Evolutionary conservation across 2,797 vertebrate species (phyloP), one percentile per base, ranked within the genome.

Genomic region (Argya squamiceps): DNA sequence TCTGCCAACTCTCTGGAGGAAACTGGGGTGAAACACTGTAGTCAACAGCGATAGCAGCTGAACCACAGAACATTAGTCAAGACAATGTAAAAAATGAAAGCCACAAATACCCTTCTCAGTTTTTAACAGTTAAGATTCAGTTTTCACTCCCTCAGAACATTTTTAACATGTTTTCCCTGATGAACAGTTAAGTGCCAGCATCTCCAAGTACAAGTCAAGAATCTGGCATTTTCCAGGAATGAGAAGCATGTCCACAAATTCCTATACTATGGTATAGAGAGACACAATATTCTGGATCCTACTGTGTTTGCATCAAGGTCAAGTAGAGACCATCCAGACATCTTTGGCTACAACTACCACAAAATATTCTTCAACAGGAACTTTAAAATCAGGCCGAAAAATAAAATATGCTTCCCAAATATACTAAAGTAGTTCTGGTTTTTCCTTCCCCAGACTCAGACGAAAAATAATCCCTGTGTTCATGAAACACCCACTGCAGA

Each of bases 241-340:
- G 79, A 90, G 34, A 96, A 96, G 81, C 49, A 96, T 49, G 80
- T 86, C 46, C 88, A 85, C 84, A 95, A 92, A 91, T 95, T 91
- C 67, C 82, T 89, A 34, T 49, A 41, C 74, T 85, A 90, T 6
- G 18, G 47, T 92, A 96, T 34, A 62, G 88, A 58, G 56, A 91
- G 67, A 85, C 58, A 84, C 49, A 76, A 56, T 58, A 83, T 75
- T 95, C 62, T 95, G 67, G 76, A 88, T 94, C 71, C 41, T n/a
- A 63, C 65, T 44, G 47, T 58, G n/a, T 88, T 82, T 3, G 3
- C 70, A 93, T 86, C 70, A 90, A 95, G 95, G 74, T 95, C 90
- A 93, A 85, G 36, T 37, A 75, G 62, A 96, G 68, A 94, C 58
- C 87, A 95, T 95, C 86, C 84, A 97, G 76, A 34, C 47, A 92